phyloP scores from a whole-genome alignment of 2,797 vertebrate genomes.

The Phataginus tetradactyla region DNA sequence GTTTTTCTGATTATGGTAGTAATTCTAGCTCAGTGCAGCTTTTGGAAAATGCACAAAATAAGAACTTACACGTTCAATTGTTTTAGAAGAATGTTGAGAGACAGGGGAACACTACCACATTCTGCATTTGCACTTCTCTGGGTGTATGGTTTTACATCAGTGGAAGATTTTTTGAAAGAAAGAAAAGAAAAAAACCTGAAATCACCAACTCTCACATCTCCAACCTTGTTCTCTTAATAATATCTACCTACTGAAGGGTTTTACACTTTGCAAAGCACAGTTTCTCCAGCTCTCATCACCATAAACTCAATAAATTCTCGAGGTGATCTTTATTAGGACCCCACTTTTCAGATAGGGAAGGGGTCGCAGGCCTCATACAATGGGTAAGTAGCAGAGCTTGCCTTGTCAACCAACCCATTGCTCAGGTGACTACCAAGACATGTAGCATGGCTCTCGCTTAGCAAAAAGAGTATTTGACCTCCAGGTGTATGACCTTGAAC shows the following conservation, averaged over 20 bases:
- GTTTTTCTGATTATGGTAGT: neutral
- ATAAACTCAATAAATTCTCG: neutral
- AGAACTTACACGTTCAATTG: neutral
- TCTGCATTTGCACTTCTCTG: neutral
- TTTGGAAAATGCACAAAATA: neutral
- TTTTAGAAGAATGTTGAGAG: neutral
- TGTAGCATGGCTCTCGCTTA: neutral
- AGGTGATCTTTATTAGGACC: neutral
- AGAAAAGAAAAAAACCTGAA: neutral
- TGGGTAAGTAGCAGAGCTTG: neutral
- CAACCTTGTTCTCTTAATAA: neutral
- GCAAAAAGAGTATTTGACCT: neutral
- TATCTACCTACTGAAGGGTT: neutral
- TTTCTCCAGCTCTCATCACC: neutral
- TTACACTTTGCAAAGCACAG: neutral
- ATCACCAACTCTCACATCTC: neutral
- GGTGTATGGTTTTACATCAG: neutral
- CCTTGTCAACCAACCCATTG: neutral
- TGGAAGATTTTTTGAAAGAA: neutral
- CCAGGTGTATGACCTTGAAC: neutral
- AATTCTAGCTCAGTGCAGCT: neutral
- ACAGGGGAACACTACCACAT: neutral
- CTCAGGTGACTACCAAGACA: neutral
- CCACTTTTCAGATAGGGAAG: neutral
- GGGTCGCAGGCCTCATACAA: neutral